Evolutionary conservation across 2,888 invertebrate species (phyloP).

Genomic region (Sylvicola cinctus): DNA sequence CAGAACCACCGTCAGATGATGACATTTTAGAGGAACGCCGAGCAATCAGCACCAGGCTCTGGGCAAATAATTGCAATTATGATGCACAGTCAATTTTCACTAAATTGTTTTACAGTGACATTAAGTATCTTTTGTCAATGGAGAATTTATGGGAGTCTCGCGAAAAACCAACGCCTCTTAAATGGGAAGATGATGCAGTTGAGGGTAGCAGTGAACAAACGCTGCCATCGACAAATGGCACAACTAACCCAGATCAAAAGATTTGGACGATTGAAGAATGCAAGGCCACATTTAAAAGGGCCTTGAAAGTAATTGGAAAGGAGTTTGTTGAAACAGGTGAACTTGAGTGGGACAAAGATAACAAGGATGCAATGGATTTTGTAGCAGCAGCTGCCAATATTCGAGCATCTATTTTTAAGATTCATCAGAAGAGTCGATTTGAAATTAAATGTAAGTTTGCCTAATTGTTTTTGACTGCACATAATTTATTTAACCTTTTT

Average conservation of each 20-base stretch:
- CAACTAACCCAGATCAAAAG: slow-evolving; percentile 46
- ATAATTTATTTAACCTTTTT: slow-evolving; percentile 5
- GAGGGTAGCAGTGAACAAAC: slow-evolving; percentile 23
- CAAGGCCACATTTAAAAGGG: slow-evolving; percentile 43
- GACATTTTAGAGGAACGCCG: slow-evolving; percentile 29
- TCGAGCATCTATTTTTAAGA: slow-evolving; percentile 75
- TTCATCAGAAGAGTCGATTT: slow-evolving; percentile 69
- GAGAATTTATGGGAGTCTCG: slow-evolving; percentile 87
- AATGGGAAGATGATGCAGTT: slow-evolving; percentile 45
- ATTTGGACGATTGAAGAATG: slow-evolving; percentile 65
- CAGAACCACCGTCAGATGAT: too few species aligned
- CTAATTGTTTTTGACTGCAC: background rate
- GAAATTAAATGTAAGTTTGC: slow-evolving; percentile 72
- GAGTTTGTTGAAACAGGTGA: slow-evolving; percentile 36
- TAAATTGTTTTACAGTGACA: slow-evolving; percentile 88
- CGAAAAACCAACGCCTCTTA: slow-evolving; percentile 60
- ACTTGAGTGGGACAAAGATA: slow-evolving; percentile 96
- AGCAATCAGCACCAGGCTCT: slow-evolving; percentile 58
- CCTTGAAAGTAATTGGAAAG: slow-evolving; percentile 39
- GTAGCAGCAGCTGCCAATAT: slow-evolving; percentile 91
- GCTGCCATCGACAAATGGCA: slow-evolving; percentile 15
- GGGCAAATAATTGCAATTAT: slow-evolving; percentile 72
- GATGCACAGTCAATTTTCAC: slow-evolving; percentile 69
- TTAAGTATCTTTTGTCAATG: slow-evolving; percentile 86
- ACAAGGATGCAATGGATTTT: slow-evolving; percentile 83